Base-by-base conservation (phyloP, 2,888 invertebrate species). In the Nezara viridula region DNA sequence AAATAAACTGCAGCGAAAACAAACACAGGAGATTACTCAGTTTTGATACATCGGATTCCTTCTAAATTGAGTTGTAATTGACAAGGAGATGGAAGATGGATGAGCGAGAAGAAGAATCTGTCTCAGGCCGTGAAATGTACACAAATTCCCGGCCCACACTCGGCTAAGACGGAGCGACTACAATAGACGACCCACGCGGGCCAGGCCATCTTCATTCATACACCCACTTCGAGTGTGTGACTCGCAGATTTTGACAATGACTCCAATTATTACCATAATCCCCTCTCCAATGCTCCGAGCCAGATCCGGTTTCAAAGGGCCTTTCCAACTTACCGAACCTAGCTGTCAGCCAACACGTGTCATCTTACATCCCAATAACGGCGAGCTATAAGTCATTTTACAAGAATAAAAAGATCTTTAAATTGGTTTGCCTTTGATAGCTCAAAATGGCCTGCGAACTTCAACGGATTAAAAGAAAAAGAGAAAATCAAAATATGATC, bases 251-350 rank as follows among this genome's bases (percentile, higher is more conserved):
- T 86, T 55, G 52, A 55, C 86, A 86, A 86, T 86, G 55, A 40
- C 86, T 86, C 52, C 86, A 86, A 86, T 86, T 86, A 86, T 86
- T 86, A 86, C 32, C 86, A 86, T 86, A 86, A 86, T 86, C 86
- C 86, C 52, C 86, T 50, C 49, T 49, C 86, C 50, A 19, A 27
- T 24, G 3, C 32, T 47, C 32, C 49, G 86, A 32, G 32, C 86
- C 37, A 52, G 86, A 86, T 86, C 86, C 86, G 86, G 86, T 86
- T 86, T 49, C 86, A 81, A 81, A 81, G 81, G 44, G 44, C 81
- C 81, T 40, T 44, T 40, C 40, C 81, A 81, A n/a, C n/a, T 81
- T 81, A 47, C 81, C 81, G 81, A 81, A 81, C 44, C 40, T 81
- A n/a, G 40, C 81, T 81, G 66, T 73, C 66, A 19, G 66, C 66